Percentiles rank a stretch among this genome's conserved stretches.
phyloP scores from a whole-genome alignment of 2,797 vertebrate species.

The Alfaro cultratus region DNA sequence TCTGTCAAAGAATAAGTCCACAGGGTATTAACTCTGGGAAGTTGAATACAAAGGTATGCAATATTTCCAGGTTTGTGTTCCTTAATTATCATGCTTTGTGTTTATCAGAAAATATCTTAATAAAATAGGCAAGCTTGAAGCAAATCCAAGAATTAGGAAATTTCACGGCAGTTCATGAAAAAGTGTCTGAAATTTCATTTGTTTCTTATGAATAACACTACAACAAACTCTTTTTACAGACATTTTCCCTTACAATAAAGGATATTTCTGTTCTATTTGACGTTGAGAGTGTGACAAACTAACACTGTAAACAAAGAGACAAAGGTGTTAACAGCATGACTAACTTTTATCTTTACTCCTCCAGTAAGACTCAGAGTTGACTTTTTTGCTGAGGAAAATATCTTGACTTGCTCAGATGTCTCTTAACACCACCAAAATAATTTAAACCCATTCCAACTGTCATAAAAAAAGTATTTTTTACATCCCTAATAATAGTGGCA shows the following conservation, averaged over 20 bases:
- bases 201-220: neutral
- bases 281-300: neutral
- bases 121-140: neutral
- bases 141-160: neutral
- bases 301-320: neutral
- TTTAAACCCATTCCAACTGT: neutral
- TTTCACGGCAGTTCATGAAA: neutral
- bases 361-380: neutral
- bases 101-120: neutral
- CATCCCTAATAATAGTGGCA: neutral
- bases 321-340: neutral
- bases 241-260: no score
- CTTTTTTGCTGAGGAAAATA: neutral
- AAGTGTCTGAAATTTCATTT: neutral
- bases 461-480: neutral
- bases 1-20: neutral
- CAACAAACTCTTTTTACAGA: neutral
- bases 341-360: neutral
- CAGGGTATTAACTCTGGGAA: neutral
- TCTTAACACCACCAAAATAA: neutral
- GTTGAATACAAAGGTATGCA: neutral
- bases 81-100: neutral
- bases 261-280: neutral
- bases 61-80: neutral
- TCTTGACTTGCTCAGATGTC: neutral